Evolutionary conservation across 2,113 vertebrate genomes (phyloP).

Genomic region (Uria aalge): DNA sequence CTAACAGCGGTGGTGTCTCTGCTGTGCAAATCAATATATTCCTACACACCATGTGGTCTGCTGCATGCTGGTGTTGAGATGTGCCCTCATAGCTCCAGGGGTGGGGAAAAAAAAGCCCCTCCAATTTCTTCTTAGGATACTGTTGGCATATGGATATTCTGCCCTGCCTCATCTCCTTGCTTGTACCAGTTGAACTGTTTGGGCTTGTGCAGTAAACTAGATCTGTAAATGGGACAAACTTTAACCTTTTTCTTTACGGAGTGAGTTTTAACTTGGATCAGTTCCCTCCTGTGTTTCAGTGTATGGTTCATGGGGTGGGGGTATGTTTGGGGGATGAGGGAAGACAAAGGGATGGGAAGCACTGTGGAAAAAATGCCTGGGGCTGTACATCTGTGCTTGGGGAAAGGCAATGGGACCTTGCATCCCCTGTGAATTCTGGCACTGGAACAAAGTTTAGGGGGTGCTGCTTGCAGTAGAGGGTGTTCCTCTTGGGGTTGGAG

Average conservation of each 20-base stretch:
- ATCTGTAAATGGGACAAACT: background rate
- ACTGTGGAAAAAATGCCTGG: background rate
- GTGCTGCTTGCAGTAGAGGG: background rate
- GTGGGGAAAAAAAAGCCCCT: fast-evolving
- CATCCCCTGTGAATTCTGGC: background rate
- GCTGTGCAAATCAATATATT: background rate
- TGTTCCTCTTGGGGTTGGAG: background rate
- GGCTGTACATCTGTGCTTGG: background rate
- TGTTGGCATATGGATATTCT: background rate
- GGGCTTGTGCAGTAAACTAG: background rate
- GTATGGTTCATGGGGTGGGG: background rate
- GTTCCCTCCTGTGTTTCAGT: background rate
- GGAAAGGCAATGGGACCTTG: background rate
- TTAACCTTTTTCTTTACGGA: background rate
- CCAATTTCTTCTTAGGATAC: background rate
- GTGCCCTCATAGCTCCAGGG: background rate
- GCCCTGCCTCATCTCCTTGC: background rate
- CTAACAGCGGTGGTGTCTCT: fast-evolving
- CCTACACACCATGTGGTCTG: background rate
- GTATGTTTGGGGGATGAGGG: background rate
- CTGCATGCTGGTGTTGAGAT: background rate
- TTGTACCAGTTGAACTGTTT: background rate
- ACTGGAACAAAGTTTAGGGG: background rate
- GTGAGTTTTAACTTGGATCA: background rate
- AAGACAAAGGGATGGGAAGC: background rate